Base-by-base conservation (phyloP, 2,797 vertebrate species). In the Bovichtus diacanthus region DNA sequence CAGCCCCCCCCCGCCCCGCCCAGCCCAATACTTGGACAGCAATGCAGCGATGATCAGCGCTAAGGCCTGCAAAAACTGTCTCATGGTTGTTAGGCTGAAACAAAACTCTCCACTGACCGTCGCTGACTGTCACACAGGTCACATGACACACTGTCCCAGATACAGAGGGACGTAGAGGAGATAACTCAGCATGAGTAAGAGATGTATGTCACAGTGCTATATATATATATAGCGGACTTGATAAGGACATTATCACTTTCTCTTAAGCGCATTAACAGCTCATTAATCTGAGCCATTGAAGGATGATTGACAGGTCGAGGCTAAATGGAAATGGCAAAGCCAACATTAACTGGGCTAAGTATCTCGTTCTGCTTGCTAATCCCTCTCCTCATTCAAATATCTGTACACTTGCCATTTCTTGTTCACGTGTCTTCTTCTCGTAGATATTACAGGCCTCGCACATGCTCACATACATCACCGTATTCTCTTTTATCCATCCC, bases 231-330 rank as follows among this genome's bases (percentile, higher is more conserved):
- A 91, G 88, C 70, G 70, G 50, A 76, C 39, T 53, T 84, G 79
- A 87, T 91, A 81, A 90, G 82, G 72, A 71, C 70, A 89, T 93
- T 81, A 86, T 80, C 76, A 25, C 71, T 85, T 80, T 84, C 77
- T 74, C 77, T 64, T 88, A 91, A 92, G 85, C 81, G 31, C 90
- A 87, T 92, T 92, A 84, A 61, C 46, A 79, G 70, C 76, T 87
- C 70, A 87, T 90, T 90, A 85, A 87, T 86, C 84, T 80, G 76
- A 87, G 73, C 72, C 66, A 29, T 38, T 44, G 55, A 56, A 69
- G 79, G 69, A 76, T 86, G 80, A 90, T 51, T 83, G 73, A 83
- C 81, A 87, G 75, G 53, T 44, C 51, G 61, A 72, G 59, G 25
- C 36, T 76, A 25, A 51, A 27, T n/a, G n/a, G n/a, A n/a, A n/a